Evolutionary conservation across 2,113 vertebrate genomes (phyloP).

Genomic region (Cebus imitator): DNA sequence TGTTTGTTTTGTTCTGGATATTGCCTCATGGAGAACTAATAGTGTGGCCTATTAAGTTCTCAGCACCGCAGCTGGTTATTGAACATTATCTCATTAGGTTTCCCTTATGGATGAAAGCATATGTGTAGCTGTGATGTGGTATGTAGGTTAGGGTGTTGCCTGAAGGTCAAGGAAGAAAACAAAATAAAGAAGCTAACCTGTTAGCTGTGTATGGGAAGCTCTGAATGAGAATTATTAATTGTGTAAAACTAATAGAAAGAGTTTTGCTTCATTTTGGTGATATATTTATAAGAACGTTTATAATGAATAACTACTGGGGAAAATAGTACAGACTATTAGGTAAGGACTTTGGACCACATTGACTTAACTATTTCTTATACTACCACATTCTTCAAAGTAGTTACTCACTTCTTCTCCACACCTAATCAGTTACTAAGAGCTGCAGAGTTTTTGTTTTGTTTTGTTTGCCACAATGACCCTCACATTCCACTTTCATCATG

Average conservation of each 20-base stretch:
- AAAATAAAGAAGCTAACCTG: not conserved
- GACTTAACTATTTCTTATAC: not conserved
- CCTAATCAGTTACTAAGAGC: not conserved
- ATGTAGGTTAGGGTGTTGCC: not conserved
- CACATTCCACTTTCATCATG: not conserved
- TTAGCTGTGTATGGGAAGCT: not conserved
- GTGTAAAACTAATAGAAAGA: not conserved
- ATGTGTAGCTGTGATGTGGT: not conserved
- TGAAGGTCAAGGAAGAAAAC: not conserved
- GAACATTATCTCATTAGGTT: not conserved
- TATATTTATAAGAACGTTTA: not conserved
- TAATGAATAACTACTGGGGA: not conserved
- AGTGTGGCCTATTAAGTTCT: not conserved
- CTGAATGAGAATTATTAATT: not conserved
- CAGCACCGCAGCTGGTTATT: not conserved
- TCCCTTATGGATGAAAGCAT: not conserved
- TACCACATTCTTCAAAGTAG: not conserved
- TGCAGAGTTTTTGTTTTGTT: not conserved
- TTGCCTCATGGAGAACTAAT: not conserved
- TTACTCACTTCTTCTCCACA: not conserved
- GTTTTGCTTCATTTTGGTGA: not conserved
- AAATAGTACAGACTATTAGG: not conserved
- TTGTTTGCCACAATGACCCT: not conserved
- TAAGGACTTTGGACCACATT: not conserved
- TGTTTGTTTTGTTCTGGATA: not conserved